Evolutionary conservation across 2,113 vertebrate species (phyloP).

Genomic region (Chunga burmeisteri): DNA sequence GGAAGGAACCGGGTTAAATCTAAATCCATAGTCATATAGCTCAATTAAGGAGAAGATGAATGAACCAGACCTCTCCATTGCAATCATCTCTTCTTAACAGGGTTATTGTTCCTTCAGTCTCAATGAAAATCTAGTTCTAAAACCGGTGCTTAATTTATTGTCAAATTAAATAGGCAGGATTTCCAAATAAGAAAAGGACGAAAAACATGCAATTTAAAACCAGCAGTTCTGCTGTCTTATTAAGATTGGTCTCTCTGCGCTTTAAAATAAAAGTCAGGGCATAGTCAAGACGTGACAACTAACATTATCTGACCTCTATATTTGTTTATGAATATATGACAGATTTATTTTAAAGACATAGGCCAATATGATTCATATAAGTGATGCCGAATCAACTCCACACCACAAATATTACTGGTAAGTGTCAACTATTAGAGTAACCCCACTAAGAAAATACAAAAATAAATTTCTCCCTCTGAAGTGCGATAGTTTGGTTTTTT

Average conservation of each 20-base stretch:
- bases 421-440: slow-evolving; percentile 10
- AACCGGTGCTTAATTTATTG: not conserved
- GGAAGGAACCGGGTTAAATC: not conserved
- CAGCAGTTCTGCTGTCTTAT: not conserved
- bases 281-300: not conserved
- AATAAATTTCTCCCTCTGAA: not conserved
- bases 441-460: slow-evolving; percentile 1
- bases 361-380: not conserved
- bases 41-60: not conserved
- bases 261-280: slow-evolving; percentile 2
- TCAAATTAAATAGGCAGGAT: slow-evolving; percentile 2
- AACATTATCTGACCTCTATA: slow-evolving; percentile 10
- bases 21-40: not conserved
- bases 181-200: not conserved
- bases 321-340: slow-evolving; percentile 41
- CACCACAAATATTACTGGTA: not conserved
- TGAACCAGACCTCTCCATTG: not conserved
- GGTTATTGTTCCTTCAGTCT: not conserved
- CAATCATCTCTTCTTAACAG: not conserved
- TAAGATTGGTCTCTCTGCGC: not conserved
- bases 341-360: not conserved
- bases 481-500: not conserved
- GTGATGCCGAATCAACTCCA: not conserved
- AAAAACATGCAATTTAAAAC: slow-evolving; percentile 29
- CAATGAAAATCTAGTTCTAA: slow-evolving; percentile 17